A percentile compares a stretch with the other conserved stretches of the same genome.
These are phyloP conservation scores for Zosterops lateralis DNA, from an alignment of 2,113 vertebrate genomes.

Conservation along the genomic window DNA sequence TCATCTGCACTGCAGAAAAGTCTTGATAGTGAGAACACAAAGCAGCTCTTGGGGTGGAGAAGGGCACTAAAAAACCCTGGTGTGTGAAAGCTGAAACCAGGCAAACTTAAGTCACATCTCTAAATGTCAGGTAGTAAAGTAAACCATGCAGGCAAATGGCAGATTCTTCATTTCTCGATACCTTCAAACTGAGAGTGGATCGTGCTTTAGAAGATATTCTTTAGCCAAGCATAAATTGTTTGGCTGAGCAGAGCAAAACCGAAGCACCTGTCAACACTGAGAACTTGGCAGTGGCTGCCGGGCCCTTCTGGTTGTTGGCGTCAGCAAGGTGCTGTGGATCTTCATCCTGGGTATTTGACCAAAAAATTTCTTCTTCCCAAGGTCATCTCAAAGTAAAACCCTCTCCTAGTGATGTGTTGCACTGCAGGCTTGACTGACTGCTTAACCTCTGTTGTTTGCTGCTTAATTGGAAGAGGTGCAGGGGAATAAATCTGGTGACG, in stretches of 20 bases:
- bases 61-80: neutral
- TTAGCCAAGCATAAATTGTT: slow-evolving; percentile 2
- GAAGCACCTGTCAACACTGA: neutral
- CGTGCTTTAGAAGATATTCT: neutral
- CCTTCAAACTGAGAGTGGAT: neutral
- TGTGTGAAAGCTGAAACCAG: neutral
- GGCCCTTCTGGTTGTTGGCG: neutral
- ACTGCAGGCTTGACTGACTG: neutral
- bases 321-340: neutral
- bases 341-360: neutral
- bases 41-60: neutral
- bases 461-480: neutral
- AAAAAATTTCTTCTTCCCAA: neutral
- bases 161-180: neutral
- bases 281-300: neutral
- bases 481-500: neutral
- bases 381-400: neutral
- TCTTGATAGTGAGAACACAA: neutral
- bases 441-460: neutral
- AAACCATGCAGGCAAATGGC: neutral
- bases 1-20: neutral
- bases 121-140: slow-evolving; percentile 29
- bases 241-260: neutral
- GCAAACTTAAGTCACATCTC: neutral
- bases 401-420: neutral